These are phyloP conservation scores for Mustelus asterias DNA, from an alignment of 2,113 vertebrate species.

Conservation along the genomic window DNA sequence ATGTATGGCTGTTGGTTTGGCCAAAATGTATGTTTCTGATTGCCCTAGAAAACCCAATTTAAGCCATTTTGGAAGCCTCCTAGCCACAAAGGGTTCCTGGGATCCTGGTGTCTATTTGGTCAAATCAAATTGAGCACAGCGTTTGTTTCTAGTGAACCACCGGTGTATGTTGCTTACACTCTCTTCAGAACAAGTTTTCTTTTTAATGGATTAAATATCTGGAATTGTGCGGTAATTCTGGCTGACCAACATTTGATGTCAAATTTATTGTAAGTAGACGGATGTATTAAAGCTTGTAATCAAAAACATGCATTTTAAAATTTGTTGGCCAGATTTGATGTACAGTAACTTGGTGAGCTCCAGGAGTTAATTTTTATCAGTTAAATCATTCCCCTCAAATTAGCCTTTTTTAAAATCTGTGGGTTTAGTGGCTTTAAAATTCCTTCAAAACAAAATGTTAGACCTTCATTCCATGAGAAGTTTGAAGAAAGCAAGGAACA, in stretches of 20 bases:
- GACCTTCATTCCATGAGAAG: neutral
- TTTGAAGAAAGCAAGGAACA: neutral
- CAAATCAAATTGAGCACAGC: neutral
- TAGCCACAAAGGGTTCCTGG: neutral
- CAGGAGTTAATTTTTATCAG: slow-evolving; percentile 30
- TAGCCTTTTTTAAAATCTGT: neutral
- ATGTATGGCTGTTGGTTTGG: slow-evolving; percentile 34
- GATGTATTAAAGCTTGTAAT: slow-evolving; percentile 19
- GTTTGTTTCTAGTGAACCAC: neutral
- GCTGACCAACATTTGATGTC: neutral
- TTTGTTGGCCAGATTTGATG: slow-evolving; percentile 25
- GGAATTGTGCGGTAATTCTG: neutral
- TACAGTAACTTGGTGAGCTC: slow-evolving; percentile 30
- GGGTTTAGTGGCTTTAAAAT: neutral
- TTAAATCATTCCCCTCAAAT: slow-evolving; percentile 32
- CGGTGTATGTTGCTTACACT: neutral
- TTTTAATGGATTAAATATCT: neutral
- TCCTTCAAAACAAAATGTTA: neutral
- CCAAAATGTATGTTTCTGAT: slow-evolving; percentile 37
- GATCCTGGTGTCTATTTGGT: slow-evolving; percentile 26
- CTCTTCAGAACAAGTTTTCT: neutral
- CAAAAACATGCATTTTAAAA: slow-evolving; percentile 37
- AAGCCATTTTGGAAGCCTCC: slow-evolving; percentile 15
- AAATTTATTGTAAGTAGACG: neutral
- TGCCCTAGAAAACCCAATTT: neutral